phyloP scores from a whole-genome alignment of 2,797 vertebrate species.

The Pygocentrus nattereri region DNA sequence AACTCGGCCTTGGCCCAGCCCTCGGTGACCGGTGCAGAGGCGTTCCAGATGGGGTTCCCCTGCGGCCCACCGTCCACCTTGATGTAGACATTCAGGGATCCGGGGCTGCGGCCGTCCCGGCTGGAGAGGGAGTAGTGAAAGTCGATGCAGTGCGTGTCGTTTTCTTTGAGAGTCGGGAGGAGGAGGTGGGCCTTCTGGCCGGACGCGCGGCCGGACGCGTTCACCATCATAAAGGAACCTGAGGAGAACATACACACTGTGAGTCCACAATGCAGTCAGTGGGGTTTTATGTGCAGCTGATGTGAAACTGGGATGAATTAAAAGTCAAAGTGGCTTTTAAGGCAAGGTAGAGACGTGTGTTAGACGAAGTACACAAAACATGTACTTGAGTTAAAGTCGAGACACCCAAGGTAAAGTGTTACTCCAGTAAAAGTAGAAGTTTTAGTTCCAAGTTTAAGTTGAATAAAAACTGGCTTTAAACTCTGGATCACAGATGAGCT shows the following conservation, averaged over 20 bases:
- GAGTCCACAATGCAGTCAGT: not conserved
- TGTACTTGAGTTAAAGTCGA: no score
- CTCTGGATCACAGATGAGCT: no score
- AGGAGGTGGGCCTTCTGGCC: conserved; percentile 96
- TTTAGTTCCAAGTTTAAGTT: no score
- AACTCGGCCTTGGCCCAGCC: conserved; percentile 96
- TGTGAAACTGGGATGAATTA: not conserved
- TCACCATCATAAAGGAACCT: conserved; percentile 98
- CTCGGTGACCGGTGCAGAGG: conserved; percentile 89
- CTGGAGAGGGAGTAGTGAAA: conserved; percentile 96
- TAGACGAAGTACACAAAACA: no score
- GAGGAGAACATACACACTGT: conserved; percentile 1
- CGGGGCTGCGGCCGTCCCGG: conserved; percentile 89
- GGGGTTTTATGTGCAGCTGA: not conserved
- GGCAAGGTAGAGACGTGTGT: not conserved
- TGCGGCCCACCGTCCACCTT: conserved; percentile 95
- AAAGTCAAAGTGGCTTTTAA: not conserved
- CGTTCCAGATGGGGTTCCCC: conserved; percentile 96
- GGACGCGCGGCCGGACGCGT: conserved; percentile 91
- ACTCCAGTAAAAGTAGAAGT: no score
- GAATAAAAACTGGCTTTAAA: no score
- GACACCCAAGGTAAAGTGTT: no score
- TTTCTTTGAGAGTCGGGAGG: conserved; percentile 93
- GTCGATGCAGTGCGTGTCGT: conserved; percentile 97
- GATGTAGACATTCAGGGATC: conserved; percentile 92